phyloP scores from a whole-genome alignment of 92 coral and sea anemone genomes.

The Porites rus region DNA sequence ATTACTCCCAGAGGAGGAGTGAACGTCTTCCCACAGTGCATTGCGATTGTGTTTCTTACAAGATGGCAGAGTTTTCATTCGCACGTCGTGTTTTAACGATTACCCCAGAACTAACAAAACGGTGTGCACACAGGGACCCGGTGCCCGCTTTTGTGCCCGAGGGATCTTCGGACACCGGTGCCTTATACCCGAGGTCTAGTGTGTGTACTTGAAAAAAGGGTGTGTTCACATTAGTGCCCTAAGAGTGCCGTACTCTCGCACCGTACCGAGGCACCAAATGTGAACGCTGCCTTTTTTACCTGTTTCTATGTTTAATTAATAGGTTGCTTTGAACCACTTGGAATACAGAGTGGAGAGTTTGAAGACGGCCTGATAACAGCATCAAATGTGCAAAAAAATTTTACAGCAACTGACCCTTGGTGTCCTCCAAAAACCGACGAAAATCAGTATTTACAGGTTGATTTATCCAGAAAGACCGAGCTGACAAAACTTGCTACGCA shows the following conservation, averaged over 20 bases:
- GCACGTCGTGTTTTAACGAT: too few relatives aligned
- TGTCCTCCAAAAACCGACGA: conserved; percentile 91
- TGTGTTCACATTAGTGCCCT: not conserved
- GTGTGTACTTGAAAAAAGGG: too few relatives aligned
- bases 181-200: too few relatives aligned
- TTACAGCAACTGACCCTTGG: conserved; percentile 96
- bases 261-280: not conserved
- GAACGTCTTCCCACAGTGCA: too few relatives aligned
- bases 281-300: not conserved
- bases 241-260: not conserved
- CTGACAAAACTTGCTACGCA: conserved; percentile 94
- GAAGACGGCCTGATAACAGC: conserved; percentile 89
- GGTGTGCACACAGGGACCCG: too few relatives aligned
- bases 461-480: conserved; percentile 92
- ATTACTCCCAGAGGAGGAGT: too few relatives aligned
- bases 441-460: conserved; percentile 94
- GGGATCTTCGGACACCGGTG: too few relatives aligned
- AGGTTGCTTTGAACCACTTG: conserved; percentile 95
- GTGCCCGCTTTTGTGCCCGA: too few relatives aligned
- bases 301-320: not conserved
- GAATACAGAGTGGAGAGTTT: conserved; percentile 97
- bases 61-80: too few relatives aligned
- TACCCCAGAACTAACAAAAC: too few relatives aligned
- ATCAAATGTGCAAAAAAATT: conserved; percentile 85
- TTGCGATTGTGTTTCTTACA: too few relatives aligned